These are phyloP conservation scores for Macrotrachela quadricornifera DNA, from an alignment of 1,140 invertebrate genomes.

Conservation along the genomic window DNA sequence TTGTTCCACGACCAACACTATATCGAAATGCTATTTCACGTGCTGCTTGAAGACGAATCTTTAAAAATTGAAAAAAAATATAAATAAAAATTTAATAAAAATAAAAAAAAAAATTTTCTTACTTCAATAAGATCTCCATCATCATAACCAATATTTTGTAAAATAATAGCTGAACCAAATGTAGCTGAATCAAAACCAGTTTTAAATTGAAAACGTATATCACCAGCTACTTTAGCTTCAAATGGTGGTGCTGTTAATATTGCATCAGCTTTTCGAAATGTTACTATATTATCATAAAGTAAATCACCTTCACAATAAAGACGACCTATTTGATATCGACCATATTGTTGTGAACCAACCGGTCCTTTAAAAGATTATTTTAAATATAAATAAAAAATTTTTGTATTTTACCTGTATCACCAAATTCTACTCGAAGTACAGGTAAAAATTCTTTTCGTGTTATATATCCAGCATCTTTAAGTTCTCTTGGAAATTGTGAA, in stretches of 20 bases:
- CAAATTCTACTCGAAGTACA: constrained; percentile 60
- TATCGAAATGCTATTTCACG: constrained; percentile 3
- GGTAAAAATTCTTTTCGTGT: constrained; percentile 73
- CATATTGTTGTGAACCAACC: constrained; percentile 32
- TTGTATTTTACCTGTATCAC: constrained; percentile 71
- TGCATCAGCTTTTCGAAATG: constrained; percentile 71
- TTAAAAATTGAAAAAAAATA: too few relatives aligned
- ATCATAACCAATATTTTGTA: constrained; percentile 59
- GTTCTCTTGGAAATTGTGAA: constrained; percentile 1
- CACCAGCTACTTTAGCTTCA: constrained; percentile 64
- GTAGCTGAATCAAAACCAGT: constrained; percentile 71
- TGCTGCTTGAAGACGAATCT: neutral
- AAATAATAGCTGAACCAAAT: constrained; percentile 27
- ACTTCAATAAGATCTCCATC: constrained; percentile 10
- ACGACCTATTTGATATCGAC: constrained; percentile 63
- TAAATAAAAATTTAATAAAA: too few relatives aligned
- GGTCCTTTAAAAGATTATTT: too few relatives aligned
- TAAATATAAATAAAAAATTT: constrained; percentile 40
- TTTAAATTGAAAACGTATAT: constrained; percentile 89
- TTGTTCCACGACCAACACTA: neutral
- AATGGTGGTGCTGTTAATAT: constrained; percentile 64
- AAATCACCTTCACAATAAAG: constrained; percentile 74
- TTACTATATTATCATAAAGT: constrained; percentile 77
- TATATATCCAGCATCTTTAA: constrained; percentile 20
- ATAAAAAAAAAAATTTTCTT: too few relatives aligned